A percentile compares a stretch with the other conserved stretches of the same genome.
These are phyloP conservation scores for Epistrophe grossulariae DNA, from an alignment of 2,888 invertebrate genomes.

Conservation along the genomic window DNA sequence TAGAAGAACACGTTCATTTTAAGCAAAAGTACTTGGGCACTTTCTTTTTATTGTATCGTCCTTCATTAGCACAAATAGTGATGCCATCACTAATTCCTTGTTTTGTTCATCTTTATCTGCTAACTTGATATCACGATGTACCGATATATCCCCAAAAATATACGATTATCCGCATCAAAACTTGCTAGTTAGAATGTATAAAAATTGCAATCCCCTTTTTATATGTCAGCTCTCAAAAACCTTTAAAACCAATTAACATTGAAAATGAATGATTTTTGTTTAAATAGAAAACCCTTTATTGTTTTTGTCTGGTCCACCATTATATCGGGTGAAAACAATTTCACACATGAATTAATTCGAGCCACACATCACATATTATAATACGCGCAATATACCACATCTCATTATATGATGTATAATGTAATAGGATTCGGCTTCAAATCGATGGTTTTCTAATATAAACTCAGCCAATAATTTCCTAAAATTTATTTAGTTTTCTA, in stretches of 20 bases:
- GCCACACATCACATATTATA: background rate
- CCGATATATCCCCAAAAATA: too few species aligned
- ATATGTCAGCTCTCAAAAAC: too few species aligned
- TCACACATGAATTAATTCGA: constrained; percentile 2
- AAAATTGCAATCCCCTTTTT: too few species aligned
- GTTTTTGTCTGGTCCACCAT: background rate
- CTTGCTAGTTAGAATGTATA: too few species aligned
- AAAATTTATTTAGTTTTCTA: constrained; percentile 36
- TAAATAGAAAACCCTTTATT: background rate
- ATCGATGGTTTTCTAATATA: constrained; percentile 25
- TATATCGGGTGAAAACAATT: constrained; percentile 16
- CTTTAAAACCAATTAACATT: background rate
- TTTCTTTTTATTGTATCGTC: too few species aligned
- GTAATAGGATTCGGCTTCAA: constrained; percentile 18
- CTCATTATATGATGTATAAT: background rate
- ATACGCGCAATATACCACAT: background rate
- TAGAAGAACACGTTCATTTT: too few species aligned
- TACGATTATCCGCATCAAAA: too few species aligned
- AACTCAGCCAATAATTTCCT: constrained; percentile 33
- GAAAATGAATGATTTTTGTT: background rate
- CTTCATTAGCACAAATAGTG: too few species aligned
- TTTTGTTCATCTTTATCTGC: too few species aligned
- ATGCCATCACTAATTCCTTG: too few species aligned
- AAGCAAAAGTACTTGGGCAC: too few species aligned
- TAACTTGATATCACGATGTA: too few species aligned